These are phyloP conservation scores for Lobophora halterata DNA, from an alignment of 2,888 invertebrate species.

Conservation along the genomic window DNA sequence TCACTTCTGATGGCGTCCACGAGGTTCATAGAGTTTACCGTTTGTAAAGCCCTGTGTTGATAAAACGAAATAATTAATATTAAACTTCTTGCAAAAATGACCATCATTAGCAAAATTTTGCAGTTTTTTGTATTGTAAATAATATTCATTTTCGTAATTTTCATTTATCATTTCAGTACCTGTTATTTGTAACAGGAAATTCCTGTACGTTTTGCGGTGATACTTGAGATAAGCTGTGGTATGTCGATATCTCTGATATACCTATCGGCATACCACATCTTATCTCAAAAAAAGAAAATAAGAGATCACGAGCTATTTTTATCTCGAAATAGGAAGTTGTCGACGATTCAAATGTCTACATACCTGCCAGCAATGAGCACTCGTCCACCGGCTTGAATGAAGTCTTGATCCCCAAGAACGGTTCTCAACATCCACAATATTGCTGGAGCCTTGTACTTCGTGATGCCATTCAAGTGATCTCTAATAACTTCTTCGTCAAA, in stretches of 20 bases:
- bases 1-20: conserved; percentile 51
- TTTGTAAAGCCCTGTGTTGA: conserved; percentile 49
- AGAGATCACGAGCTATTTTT: conserved; percentile 15
- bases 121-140: no score
- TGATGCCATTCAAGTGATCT: conserved; percentile 44
- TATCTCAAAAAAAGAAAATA: no score
- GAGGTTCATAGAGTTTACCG: conserved; percentile 46
- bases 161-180: no score
- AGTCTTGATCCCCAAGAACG: conserved; percentile 49
- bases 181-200: no score
- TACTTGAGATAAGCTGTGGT: background rate
- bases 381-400: conserved; percentile 46
- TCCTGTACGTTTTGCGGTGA: background rate
- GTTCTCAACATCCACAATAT: conserved; percentile 55
- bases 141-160: no score
- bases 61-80: background rate
- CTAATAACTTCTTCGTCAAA: conserved; percentile 50
- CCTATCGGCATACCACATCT: no score
- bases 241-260: conserved; percentile 15
- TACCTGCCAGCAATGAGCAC: conserved; percentile 51
- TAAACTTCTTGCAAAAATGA: no score
- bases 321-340: conserved; percentile 15
- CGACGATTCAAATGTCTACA: conserved; percentile 13
- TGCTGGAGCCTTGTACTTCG: conserved; percentile 61
- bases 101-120: no score